phyloP scores from a whole-genome alignment of 2,113 vertebrate species.

The Monopterus albus region DNA sequence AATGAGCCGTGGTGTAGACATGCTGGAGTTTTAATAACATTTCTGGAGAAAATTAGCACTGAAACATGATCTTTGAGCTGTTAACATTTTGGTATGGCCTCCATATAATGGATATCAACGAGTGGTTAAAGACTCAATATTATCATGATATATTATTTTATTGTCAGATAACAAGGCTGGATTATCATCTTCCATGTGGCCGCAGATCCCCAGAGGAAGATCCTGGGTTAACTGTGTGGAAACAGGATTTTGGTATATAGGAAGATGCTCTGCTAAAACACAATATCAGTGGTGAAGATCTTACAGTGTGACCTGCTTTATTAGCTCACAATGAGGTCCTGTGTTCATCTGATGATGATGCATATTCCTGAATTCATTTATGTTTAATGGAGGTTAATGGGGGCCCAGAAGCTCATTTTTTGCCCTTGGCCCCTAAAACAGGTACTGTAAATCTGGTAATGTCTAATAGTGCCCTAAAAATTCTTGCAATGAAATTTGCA shows the following conservation, averaged over 20 bases:
- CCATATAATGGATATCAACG: not conserved
- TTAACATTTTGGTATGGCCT: not conserved
- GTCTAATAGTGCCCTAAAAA: too few species aligned
- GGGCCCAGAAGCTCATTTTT: too few species aligned
- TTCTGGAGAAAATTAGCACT: not conserved
- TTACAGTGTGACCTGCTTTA: too few species aligned
- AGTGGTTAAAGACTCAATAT: not conserved
- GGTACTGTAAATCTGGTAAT: too few species aligned
- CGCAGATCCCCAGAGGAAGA: not conserved
- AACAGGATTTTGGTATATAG: not conserved
- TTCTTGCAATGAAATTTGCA: too few species aligned
- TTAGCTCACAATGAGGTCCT: too few species aligned
- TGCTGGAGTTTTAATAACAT: not conserved
- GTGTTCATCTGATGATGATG: too few species aligned
- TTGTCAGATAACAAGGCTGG: not conserved
- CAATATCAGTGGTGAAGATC: too few species aligned
- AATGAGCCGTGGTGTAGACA: not conserved
- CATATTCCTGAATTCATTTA: not conserved
- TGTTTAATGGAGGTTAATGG: too few species aligned
- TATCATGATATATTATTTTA: not conserved
- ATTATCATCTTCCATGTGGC: not conserved
- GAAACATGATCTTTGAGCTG: not conserved
- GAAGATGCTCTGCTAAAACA: too few species aligned
- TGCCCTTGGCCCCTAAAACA: too few species aligned
- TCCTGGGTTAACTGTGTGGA: not conserved